These are phyloP conservation scores for Drosophila ohnishii DNA, from an alignment of 1,140 invertebrate genomes.

Conservation along the genomic window DNA sequence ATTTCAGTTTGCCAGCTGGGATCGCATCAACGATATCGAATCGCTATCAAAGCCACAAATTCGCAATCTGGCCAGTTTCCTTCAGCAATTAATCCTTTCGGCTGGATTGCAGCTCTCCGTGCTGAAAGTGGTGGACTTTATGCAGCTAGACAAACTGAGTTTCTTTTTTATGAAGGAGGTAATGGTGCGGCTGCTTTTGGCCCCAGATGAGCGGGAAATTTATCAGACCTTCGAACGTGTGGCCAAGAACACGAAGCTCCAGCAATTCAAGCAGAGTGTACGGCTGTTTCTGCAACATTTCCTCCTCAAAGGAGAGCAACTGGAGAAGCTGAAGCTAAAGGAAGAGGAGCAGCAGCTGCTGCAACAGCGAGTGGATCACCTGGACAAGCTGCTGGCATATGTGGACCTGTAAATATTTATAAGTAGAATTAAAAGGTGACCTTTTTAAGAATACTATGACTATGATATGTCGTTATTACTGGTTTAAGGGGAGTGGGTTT, in stretches of 20 bases:
- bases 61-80: slow-evolving; percentile 90
- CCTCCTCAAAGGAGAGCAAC: slow-evolving; percentile 85
- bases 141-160: slow-evolving; percentile 88
- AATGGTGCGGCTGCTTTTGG: slow-evolving; percentile 86
- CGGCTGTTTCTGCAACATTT: slow-evolving; percentile 91
- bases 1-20: slow-evolving; percentile 95
- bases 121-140: slow-evolving; percentile 91
- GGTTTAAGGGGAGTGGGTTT: background rate
- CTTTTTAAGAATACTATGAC: background rate
- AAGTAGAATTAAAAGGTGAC: background rate
- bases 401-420: slow-evolving; percentile 65
- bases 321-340: slow-evolving; percentile 82
- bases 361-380: slow-evolving; percentile 83
- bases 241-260: slow-evolving; percentile 86
- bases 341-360: slow-evolving; percentile 84
- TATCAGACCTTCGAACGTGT: slow-evolving; percentile 85
- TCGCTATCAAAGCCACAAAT: slow-evolving; percentile 86
- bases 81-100: slow-evolving; percentile 91
- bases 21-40: slow-evolving; percentile 93
- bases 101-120: slow-evolving; percentile 91
- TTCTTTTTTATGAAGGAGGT: slow-evolving; percentile 88
- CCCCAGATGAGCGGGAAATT: slow-evolving; percentile 64
- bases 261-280: slow-evolving; percentile 88
- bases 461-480: background rate
- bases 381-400: slow-evolving; percentile 84